phyloP scores from a whole-genome alignment of 2,113 vertebrate species.

The Labeo rohita region DNA sequence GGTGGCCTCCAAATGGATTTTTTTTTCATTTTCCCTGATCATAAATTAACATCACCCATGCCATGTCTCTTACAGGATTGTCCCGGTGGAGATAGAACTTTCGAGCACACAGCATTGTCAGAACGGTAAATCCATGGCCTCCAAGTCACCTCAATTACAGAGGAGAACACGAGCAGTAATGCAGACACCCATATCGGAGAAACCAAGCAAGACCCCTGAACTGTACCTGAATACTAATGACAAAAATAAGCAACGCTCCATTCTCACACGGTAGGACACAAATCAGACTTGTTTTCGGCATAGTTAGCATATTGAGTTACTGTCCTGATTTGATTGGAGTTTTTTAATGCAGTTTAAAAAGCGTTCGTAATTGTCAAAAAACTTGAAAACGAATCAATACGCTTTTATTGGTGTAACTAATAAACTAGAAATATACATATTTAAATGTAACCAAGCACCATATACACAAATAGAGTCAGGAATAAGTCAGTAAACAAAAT shows the following conservation, averaged over 20 bases:
- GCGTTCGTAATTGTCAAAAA: neutral
- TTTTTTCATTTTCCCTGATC: slow-evolving; percentile 48
- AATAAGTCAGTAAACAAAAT: slow-evolving; percentile 54
- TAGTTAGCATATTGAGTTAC: neutral
- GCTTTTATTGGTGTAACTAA: slow-evolving; percentile 36
- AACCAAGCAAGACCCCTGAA: neutral
- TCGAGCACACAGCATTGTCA: slow-evolving; percentile 16
- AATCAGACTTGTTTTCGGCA: slow-evolving; percentile 1
- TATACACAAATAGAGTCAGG: slow-evolving; percentile 42
- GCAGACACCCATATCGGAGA: neutral
- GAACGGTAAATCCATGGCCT: slow-evolving; percentile 45
- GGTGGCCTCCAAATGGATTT: slow-evolving; percentile 51
- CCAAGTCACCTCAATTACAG: slow-evolving; percentile 37
- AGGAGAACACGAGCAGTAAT: slow-evolving; percentile 2
- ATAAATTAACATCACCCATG: slow-evolving; percentile 46
- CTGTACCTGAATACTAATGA: slow-evolving; percentile 30
- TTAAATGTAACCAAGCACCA: slow-evolving; percentile 22
- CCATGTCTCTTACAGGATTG: slow-evolving; percentile 8
- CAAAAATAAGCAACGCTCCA: neutral
- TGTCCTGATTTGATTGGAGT: neutral
- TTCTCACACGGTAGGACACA: neutral
- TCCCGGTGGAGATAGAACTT: slow-evolving; percentile 9
- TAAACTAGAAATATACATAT: slow-evolving; percentile 37
- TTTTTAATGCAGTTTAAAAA: neutral
- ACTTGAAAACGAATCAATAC: neutral